Evolutionary conservation across 1,140 invertebrate genomes (phyloP).

Genomic region (Probaryconus sp.): DNA sequence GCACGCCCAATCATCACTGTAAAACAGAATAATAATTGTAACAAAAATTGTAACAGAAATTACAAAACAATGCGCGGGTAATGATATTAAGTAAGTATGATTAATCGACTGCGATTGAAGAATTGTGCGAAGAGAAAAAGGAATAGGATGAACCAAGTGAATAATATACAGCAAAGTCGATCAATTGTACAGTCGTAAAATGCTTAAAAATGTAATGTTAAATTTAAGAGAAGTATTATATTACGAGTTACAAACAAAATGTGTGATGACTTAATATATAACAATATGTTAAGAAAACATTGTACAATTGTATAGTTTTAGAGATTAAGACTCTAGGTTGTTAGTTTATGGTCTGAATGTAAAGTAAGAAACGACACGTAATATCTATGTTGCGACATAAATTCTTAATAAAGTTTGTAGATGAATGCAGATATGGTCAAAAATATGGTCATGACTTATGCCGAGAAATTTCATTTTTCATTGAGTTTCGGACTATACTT

Average conservation of each 20-base stretch:
- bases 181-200: too few relatives aligned
- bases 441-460: too few relatives aligned
- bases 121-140: too few relatives aligned
- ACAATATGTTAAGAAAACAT: constrained; percentile 64
- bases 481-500: too few relatives aligned
- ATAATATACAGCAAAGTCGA: too few relatives aligned
- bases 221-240: constrained; percentile 64
- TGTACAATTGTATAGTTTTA: constrained; percentile 77
- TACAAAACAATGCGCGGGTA: too few relatives aligned
- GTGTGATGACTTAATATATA: constrained; percentile 68
- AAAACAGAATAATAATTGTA: constrained; percentile 36
- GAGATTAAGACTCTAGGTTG: constrained; percentile 68
- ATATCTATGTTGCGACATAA: constrained; percentile 32
- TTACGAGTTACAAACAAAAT: constrained; percentile 52
- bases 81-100: too few relatives aligned
- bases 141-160: too few relatives aligned
- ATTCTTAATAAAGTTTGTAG: too few relatives aligned
- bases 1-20: constrained; percentile 50
- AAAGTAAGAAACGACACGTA: constrained; percentile 47
- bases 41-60: constrained; percentile 44
- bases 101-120: too few relatives aligned
- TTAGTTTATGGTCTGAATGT: constrained; percentile 78
- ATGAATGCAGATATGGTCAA: too few relatives aligned
- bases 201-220: too few relatives aligned
- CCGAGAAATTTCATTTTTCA: background rate